Evolutionary conservation across 2,888 invertebrate species (phyloP).

Genomic region (Laspeyria flexula): DNA sequence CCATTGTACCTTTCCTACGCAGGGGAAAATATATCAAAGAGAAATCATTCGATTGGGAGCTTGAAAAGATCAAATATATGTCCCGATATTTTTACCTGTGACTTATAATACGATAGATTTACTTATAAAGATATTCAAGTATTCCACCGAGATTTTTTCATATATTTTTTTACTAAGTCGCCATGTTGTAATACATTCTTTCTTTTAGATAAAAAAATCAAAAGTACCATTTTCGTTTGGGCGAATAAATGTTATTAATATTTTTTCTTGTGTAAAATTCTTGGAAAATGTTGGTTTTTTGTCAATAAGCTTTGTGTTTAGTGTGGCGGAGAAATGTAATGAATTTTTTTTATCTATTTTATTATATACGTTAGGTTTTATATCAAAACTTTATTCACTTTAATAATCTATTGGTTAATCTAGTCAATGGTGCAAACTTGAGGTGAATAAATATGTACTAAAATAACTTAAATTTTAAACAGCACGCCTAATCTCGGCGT

Average conservation of each 20-base stretch:
- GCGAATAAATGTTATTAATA: constrained; percentile 30
- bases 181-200: constrained; percentile 10
- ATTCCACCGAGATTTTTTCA: constrained; percentile 27
- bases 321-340: not conserved
- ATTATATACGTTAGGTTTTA: no score
- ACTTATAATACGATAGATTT: constrained; percentile 57
- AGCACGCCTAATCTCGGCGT: no score
- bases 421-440: no score
- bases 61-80: constrained; percentile 81
- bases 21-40: constrained; percentile 78
- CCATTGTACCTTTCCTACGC: constrained; percentile 60
- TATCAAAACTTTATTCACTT: no score
- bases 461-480: no score
- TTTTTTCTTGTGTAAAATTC: constrained; percentile 7
- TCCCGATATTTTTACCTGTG: constrained; percentile 60
- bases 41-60: constrained; percentile 71
- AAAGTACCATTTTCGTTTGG: constrained; percentile 12
- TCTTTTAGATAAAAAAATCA: constrained; percentile 9
- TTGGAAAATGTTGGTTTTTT: constrained; percentile 2
- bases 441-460: no score
- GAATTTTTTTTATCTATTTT: no score
- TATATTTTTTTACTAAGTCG: constrained; percentile 1
- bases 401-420: no score
- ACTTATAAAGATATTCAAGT: constrained; percentile 35
- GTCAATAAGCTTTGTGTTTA: constrained; percentile 7